Evolutionary conservation across 2,113 vertebrate species (phyloP), one percentile per base, ranked within the genome.

Genomic region (Lepisosteus oculatus): DNA sequence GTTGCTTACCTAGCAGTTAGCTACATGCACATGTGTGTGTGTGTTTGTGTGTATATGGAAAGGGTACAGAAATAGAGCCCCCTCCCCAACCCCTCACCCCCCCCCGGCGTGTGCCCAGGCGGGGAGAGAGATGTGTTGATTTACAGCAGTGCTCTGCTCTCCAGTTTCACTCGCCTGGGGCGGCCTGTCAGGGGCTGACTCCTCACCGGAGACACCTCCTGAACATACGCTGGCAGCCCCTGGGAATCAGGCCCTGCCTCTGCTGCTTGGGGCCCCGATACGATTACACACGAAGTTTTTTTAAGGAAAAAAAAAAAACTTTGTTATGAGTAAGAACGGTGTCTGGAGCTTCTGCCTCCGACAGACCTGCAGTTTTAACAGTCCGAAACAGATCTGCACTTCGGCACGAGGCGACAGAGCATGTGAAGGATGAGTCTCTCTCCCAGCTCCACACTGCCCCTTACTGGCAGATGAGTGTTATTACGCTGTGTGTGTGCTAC

Each of bases 341-440:
- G 42, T 71, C 9, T 64, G 74, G 73, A 56, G 15, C 43, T 68
- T 77, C 69, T 68, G 56, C 61, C 29, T 29, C 29, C 29, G 29
- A 29, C 29, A 29, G 29, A 29, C 29, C 29, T 2, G 29, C 29
- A 29, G 29, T 29, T 29, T 29, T 29, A 1, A 29, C 29, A 80
- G 75, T 80, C 41, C 17, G 65, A 79, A 79, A 79, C 81, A 81
- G 77, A 68, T 79, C 72, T 71, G 12, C 63, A 9, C 7, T 17
- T 14, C 2, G 64, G 69, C 66, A 61, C 29, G 3, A 59, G 61
- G 64, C 61, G 51, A 54, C 17, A 70, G 64, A 69, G 62, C 2
- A 29, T 41, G 29, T 8, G 68, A 55, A 43, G n/a, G 15, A 17
- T n/a, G 54, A 3, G 51, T 14, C 56, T 64, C 8, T 67, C 29